Percentiles rank a stretch among this genome's conserved stretches.
Conservation (phyloP, 1,140 invertebrate genomes). For the Euborellia annulipes region DNA sequence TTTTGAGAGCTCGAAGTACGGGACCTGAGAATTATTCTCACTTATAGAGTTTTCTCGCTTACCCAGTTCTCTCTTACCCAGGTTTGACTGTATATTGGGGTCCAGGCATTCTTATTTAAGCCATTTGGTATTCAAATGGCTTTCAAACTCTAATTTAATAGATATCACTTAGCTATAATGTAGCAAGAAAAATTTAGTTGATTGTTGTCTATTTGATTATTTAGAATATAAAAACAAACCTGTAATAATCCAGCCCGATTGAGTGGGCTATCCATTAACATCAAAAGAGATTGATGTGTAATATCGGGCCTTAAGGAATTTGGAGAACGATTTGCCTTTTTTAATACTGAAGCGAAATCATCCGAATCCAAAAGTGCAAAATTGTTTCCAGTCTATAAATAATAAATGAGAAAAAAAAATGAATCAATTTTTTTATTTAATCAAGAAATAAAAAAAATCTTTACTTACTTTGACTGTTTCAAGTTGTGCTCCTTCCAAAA, state of each 20-base stretch:
- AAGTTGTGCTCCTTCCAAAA: slow-evolving; percentile 85
- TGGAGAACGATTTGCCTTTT: slow-evolving; percentile 69
- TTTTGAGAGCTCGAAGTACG: no score
- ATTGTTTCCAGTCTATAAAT: slow-evolving; percentile 56
- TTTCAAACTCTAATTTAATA: no score
- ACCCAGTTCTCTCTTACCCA: no score
- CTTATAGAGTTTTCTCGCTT: no score
- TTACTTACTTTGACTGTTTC: slow-evolving; percentile 82
- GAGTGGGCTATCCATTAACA: slow-evolving; percentile 91
- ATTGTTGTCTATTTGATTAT: no score
- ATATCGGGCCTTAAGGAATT: slow-evolving; percentile 85
- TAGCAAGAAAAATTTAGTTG: no score
- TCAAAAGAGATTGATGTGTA: slow-evolving; percentile 84
- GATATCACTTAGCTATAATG: no score
- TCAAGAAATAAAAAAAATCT: neutral
- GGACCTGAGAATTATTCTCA: no score
- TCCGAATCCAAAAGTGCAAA: slow-evolving; percentile 92
- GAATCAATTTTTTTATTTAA: slow-evolving; percentile 4
- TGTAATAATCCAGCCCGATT: slow-evolving; percentile 78
- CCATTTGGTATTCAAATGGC: no score
- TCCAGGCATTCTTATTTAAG: no score
- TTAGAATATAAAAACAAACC: no score
- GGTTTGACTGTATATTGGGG: no score
- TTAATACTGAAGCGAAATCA: slow-evolving; percentile 70
- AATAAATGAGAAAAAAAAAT: slow-evolving; percentile 7